Conservation (phyloP, 2,888 invertebrate genomes). For the Nephrotoma appendiculata region DNA sequence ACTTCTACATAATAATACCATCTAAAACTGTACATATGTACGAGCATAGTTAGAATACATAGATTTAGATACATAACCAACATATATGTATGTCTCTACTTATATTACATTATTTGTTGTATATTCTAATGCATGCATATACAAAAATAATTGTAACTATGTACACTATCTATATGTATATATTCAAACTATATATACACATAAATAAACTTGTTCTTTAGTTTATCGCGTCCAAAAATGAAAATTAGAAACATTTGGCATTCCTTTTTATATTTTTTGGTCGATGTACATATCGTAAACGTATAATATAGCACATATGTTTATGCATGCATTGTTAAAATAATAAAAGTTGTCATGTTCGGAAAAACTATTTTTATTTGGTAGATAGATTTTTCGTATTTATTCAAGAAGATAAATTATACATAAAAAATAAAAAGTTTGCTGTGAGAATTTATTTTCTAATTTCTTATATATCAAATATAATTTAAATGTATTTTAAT, state of each 20-base stretch:
- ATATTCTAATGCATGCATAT: not conserved
- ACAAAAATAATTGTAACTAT: not conserved
- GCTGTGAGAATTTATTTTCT: not conserved
- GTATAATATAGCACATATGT: not conserved
- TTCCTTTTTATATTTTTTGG: not conserved
- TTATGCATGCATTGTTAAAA: not conserved
- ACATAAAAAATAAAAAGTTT: not conserved
- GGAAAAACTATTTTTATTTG: not conserved
- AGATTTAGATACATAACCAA: not conserved
- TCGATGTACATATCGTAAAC: not conserved
- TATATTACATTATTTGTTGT: not conserved
- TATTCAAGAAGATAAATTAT: not conserved
- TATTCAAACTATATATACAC: not conserved
- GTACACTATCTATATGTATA: not conserved
- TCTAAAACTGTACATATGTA: not conserved
- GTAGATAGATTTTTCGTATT: not conserved
- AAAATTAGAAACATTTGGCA: conserved; percentile 5
- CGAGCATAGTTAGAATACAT: not conserved
- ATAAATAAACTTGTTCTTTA: not conserved
- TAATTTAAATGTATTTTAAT: not conserved
- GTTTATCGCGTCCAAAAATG: not conserved
- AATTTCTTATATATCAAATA: not conserved
- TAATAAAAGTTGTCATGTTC: not conserved
- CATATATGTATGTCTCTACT: not conserved
- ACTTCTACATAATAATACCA: not conserved